Base-by-base conservation (phyloP, 2,888 invertebrate genomes). In the Pelosia muscerda region DNA sequence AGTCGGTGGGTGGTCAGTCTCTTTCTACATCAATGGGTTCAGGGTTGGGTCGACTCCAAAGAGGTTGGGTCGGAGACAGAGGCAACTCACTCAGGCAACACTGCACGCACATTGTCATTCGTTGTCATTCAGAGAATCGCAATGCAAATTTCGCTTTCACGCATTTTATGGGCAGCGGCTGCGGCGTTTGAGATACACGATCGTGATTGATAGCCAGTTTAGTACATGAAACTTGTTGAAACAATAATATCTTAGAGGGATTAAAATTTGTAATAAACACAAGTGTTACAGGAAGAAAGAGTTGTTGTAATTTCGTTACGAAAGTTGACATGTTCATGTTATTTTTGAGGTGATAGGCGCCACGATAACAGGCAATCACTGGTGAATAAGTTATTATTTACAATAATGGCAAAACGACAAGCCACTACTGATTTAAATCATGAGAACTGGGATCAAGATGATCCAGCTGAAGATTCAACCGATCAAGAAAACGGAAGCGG, bases 401-500 rank as follows among this genome's bases (percentile, higher is more conserved):
- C 15, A 19, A 66, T 34, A 9, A 97, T 97, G 97, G 88, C 91
- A 63, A 98, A 98, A 93, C 96, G 98, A 74, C 91, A 94, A 79
- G 98, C 98, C 34, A 95, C 96, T 8, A 95, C 95, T 26, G 97
- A 98, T 68, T 90, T 98, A 75, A 98, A 97, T 90, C 97, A 97
- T 83, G 97, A 97, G 15, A 98, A 98, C 88, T 98, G 98, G 98
- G 96, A 98, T 86, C 92, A 96, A 71, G 98, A 97, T 66, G 97
- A 97, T 2, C 96, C 96, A 63, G 78, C 96, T 63, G 90, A 90
- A 19, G 61, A 61, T 25, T 56, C 63, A 13, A 25, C 55, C 23
- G 63, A 63, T 22, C 63, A 63, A 23, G 97, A 98, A 86, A 97
- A 98, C 81, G 96, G 96, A 76, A 98, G 98, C 11, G 95, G 94